Percentiles rank a stretch among this genome's conserved stretches.
These are phyloP conservation scores for Manis javanica DNA, from an alignment of 2,797 vertebrate genomes.

Conservation along the genomic window DNA sequence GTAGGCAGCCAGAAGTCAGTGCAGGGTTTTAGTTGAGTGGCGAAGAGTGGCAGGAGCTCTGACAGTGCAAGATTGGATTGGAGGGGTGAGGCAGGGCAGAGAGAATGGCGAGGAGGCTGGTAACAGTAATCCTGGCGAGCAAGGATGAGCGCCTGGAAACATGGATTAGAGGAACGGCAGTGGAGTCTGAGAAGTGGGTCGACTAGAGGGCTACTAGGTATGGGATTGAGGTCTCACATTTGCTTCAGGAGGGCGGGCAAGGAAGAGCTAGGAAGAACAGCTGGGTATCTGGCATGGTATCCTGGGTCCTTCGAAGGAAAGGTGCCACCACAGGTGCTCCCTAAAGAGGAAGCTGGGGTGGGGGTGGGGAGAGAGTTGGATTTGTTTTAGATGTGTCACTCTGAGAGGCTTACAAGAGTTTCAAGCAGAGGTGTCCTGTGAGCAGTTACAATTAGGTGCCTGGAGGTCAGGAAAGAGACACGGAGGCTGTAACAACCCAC, in stretches of 20 bases:
- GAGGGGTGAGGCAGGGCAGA: not conserved
- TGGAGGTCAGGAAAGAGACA: conserved; percentile 7
- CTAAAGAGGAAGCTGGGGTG: not conserved
- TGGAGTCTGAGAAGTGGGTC: not conserved
- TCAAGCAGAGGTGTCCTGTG: not conserved
- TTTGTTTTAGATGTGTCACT: not conserved
- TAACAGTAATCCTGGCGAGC: not conserved
- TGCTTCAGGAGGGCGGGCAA: not conserved
- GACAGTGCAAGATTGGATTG: not conserved
- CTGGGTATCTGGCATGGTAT: not conserved
- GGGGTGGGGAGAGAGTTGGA: not conserved
- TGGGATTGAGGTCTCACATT: not conserved
- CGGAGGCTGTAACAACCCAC: not conserved
- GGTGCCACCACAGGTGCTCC: not conserved
- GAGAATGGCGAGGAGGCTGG: not conserved
- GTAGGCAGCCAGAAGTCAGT: not conserved
- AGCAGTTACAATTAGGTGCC: not conserved
- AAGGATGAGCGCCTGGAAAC: not conserved
- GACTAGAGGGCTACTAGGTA: not conserved
- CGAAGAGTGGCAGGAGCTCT: not conserved
- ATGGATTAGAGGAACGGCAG: not conserved
- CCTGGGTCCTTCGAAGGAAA: not conserved
- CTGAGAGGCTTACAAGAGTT: not conserved
- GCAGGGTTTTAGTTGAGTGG: not conserved
- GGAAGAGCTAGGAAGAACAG: not conserved